A percentile compares a stretch with the other conserved stretches of the same genome.
These are phyloP conservation scores for Corynorhinus townsendii DNA, from an alignment of 2,113 vertebrate genomes.

Conservation along the genomic window DNA sequence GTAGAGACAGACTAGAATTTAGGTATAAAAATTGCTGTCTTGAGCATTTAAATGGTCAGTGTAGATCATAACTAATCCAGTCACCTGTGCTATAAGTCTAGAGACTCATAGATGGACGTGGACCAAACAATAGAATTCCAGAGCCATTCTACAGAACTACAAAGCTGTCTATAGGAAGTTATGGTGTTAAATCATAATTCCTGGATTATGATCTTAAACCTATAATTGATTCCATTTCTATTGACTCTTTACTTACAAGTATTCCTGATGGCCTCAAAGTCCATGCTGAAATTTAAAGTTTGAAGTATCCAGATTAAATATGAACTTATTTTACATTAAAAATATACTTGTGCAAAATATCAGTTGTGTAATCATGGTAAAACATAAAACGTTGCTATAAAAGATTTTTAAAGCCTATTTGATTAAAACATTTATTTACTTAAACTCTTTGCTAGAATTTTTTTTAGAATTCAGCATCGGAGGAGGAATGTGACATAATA, in stretches of 20 bases:
- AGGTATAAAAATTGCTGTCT: constrained; percentile 21
- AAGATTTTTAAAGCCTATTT: constrained; percentile 75
- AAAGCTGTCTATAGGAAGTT: constrained; percentile 30
- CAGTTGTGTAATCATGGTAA: constrained; percentile 72
- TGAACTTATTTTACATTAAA: constrained; percentile 65
- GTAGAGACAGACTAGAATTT: constrained; percentile 3
- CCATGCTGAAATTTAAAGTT: constrained; percentile 66
- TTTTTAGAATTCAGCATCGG: constrained; percentile 79
- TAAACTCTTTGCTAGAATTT: constrained; percentile 80
- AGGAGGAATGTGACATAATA: constrained; percentile 79
- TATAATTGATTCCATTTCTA: constrained; percentile 65
- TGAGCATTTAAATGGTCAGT: constrained; percentile 36
- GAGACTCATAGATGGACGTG: background rate
- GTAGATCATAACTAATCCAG: constrained; percentile 14
- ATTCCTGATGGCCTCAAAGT: constrained; percentile 58
- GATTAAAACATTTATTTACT: constrained; percentile 76
- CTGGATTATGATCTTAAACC: constrained; percentile 56
- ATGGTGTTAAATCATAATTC: constrained; percentile 51
- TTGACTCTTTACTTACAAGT: constrained; percentile 61
- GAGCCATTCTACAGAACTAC: constrained; percentile 14
- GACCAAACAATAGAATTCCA: background rate
- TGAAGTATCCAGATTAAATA: constrained; percentile 68
- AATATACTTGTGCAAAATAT: constrained; percentile 65
- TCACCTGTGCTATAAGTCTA: constrained; percentile 17
- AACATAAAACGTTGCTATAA: constrained; percentile 75